Evolutionary conservation across 2,888 invertebrate species (phyloP).

Genomic region (Drosophila suboccidentalis): DNA sequence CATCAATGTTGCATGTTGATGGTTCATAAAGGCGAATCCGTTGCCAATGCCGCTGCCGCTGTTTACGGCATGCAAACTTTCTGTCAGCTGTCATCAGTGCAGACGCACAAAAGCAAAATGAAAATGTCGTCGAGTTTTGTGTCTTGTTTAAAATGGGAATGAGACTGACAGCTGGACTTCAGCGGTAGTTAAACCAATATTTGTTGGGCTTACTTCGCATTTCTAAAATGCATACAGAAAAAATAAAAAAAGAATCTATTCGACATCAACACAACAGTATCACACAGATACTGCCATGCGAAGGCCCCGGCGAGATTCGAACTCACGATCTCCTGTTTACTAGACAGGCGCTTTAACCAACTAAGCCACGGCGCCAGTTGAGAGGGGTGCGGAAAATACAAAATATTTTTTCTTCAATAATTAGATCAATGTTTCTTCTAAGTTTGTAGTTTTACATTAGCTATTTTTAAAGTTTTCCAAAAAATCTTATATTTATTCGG

Average conservation of each 20-base stretch:
- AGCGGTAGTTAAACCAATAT: not conserved
- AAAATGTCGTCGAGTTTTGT: conserved; percentile 23
- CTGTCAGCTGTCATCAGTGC: conserved; percentile 76
- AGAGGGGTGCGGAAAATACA: rapidly evolving
- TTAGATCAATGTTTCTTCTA: not conserved
- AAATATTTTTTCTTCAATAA: conserved; percentile 9
- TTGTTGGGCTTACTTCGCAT: not conserved
- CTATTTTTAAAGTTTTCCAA: not conserved
- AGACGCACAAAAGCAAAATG: conserved; percentile 68
- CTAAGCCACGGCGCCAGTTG: conserved; percentile 85
- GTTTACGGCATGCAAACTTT: conserved; percentile 72
- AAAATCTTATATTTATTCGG: not conserved
- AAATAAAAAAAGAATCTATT: not conserved
- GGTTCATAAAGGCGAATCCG: conserved; percentile 36
- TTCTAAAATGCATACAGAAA: not conserved
- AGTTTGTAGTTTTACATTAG: not conserved
- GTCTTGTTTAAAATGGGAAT: not conserved
- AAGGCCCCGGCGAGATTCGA: conserved; percentile 82
- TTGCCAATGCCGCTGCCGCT: conserved; percentile 43
- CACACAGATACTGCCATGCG: not conserved
- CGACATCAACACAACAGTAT: too few relatives aligned
- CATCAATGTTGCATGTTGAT: conserved; percentile 27
- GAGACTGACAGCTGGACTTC: conserved; percentile 26
- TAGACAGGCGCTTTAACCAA: conserved; percentile 86
- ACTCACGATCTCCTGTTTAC: conserved; percentile 86